These are phyloP conservation scores for Nothoprocta perdicaria DNA, from an alignment of 2,113 vertebrate genomes.

Conservation along the genomic window DNA sequence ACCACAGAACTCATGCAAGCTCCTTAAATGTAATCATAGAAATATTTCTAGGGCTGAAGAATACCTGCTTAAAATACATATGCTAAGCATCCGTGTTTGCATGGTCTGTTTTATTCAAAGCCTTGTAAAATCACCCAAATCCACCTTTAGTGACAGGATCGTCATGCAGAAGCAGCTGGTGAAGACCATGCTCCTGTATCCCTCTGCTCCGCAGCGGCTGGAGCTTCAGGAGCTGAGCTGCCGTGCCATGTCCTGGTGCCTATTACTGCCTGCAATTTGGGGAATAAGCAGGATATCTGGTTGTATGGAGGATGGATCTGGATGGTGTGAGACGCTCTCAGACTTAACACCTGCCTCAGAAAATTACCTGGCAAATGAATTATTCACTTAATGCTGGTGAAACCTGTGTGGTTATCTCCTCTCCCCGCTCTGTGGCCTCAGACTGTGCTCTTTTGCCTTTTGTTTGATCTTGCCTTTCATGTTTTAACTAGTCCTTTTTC, in stretches of 20 bases:
- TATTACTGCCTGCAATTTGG: background rate
- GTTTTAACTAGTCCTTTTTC: conserved; percentile 27
- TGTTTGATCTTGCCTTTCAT: conserved; percentile 38
- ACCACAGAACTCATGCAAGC: background rate
- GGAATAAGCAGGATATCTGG: background rate
- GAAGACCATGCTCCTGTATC: background rate
- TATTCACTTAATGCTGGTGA: background rate
- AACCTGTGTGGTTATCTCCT: background rate
- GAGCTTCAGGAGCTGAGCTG: background rate
- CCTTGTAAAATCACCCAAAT: background rate
- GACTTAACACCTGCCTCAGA: background rate
- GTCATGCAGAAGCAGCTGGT: background rate
- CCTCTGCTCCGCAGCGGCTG: background rate
- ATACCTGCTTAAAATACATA: background rate
- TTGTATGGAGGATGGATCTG: background rate
- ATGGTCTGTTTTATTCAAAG: background rate
- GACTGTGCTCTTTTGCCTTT: conserved; percentile 40
- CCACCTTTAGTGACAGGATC: background rate
- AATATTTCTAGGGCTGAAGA: background rate
- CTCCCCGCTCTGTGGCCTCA: background rate
- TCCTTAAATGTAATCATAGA: background rate
- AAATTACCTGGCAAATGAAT: background rate
- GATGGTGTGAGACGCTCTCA: background rate
- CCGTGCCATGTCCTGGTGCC: accelerated
- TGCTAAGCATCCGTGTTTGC: background rate